Evolutionary conservation across 2,888 invertebrate genomes (phyloP), one percentile per base, ranked within the genome.

Genomic region (Formica aserva): DNA sequence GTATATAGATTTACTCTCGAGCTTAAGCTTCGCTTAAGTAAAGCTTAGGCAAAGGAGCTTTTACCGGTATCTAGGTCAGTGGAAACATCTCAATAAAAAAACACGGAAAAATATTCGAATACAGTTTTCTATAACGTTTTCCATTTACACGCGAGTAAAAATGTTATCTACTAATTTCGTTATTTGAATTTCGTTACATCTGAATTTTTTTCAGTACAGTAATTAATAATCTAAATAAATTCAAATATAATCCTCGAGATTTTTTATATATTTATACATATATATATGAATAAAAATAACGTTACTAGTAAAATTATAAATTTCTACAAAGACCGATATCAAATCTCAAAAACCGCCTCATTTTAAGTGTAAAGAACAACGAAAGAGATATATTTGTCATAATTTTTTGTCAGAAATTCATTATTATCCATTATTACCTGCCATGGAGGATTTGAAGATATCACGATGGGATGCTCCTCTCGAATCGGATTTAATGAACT

Each of bases 11-110:
- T 32, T 41, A 3, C 22, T n/a, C 9, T 62, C n/a, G 45, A 67
- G 32, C 48, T 48, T 69, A 65, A 63, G 52, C 52, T 26, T 26
- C 1, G 26, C 26, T 26, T 26, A 26, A 26, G 26, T 26, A 41
- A 29, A 57, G 77, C 41, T 41, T 41, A 45, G 22, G 67, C 41
- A 63, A 63, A 67, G 52, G 45, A 67, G 62, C 55, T 52, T 62
- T 75, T 55, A 57, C 18, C n/a, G 63, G 80, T 83, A 86, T 90
- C 65, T 88, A 55, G 90, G 87, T 88, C 88, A 85, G 29, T 62
- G 66, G 63, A 62, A n/a, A 6, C 29, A 1, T 5, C 6, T 72
- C 18, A 9, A 60, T 45, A 41, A 32, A 69, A 15, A 22, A 69
- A 57, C 11, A 1, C 22, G 22, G 8, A 32, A 62, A 71, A 57